Conservation (phyloP, 2,113 vertebrate genomes). For the Vombatus ursinus region DNA sequence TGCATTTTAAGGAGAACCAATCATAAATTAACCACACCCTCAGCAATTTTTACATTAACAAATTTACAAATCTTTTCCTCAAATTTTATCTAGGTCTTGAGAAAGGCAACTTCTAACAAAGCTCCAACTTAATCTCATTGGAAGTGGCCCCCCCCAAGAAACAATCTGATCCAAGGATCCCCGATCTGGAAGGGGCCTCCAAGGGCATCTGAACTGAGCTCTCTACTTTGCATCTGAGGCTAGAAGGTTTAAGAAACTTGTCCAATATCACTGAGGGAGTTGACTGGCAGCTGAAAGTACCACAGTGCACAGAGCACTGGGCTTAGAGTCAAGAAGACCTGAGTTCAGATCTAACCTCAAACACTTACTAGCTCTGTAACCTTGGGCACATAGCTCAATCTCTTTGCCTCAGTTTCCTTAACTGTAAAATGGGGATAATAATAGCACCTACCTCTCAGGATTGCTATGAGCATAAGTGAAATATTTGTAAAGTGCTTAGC, state of each 20-base stretch:
- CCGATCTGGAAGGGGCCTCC: neutral
- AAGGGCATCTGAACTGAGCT: neutral
- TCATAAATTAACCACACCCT: neutral
- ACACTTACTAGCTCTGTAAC: neutral
- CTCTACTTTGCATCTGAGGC: neutral
- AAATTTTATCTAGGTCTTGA: neutral
- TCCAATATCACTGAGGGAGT: neutral
- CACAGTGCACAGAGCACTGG: neutral
- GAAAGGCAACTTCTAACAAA: neutral
- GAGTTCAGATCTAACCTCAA: neutral
- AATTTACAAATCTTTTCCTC: rapidly evolving
- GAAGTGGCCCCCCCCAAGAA: rapidly evolving
- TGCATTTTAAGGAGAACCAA: neutral
- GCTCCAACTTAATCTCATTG: neutral
- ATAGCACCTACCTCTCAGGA: neutral
- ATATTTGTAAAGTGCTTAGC: neutral
- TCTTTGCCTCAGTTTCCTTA: neutral
- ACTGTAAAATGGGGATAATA: neutral
- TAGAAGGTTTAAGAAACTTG: neutral
- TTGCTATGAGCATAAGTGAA: neutral
- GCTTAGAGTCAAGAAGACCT: neutral
- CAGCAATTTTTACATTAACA: slow-evolving; percentile 9
- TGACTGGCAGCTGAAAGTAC: too few species aligned
- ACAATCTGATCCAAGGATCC: neutral
- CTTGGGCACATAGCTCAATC: neutral